These are phyloP conservation scores for Oceanodroma tethys DNA, from an alignment of 2,113 vertebrate genomes.

Conservation along the genomic window DNA sequence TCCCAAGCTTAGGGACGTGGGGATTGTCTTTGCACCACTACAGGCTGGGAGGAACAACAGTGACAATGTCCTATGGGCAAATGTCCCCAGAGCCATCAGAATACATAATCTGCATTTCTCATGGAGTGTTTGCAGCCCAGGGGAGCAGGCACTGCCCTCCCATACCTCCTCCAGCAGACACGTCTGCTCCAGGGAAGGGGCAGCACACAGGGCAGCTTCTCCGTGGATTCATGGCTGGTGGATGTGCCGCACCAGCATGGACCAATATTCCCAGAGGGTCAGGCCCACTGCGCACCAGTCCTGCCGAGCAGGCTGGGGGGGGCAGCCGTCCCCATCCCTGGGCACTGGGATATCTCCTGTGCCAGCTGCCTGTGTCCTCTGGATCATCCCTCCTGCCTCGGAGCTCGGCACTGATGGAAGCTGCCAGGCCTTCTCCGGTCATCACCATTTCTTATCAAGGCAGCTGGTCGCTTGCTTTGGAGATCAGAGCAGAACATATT, in stretches of 20 bases:
- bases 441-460: not conserved
- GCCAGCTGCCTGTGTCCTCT: not conserved
- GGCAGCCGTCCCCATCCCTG: not conserved
- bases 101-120: not conserved
- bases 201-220: not conserved
- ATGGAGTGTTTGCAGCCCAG: not conserved
- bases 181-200: not conserved
- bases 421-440: not conserved
- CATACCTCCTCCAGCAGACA: not conserved
- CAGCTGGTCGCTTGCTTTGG: not conserved
- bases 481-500: not conserved
- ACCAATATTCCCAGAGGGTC: no score
- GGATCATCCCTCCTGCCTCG: not conserved
- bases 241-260: not conserved
- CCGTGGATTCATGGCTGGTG: fast-evolving
- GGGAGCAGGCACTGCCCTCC: not conserved
- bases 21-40: not conserved
- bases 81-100: not conserved
- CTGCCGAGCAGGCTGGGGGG: not conserved
- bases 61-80: fast-evolving
- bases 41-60: not conserved
- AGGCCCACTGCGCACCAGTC: not conserved
- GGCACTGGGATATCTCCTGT: not conserved
- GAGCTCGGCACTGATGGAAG: not conserved
- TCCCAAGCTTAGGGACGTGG: not conserved